A percentile compares a stretch with the other conserved stretches of the same genome.
Evolutionary conservation across 2,113 vertebrate species (phyloP).

Genomic region (Narcine bancroftii): DNA sequence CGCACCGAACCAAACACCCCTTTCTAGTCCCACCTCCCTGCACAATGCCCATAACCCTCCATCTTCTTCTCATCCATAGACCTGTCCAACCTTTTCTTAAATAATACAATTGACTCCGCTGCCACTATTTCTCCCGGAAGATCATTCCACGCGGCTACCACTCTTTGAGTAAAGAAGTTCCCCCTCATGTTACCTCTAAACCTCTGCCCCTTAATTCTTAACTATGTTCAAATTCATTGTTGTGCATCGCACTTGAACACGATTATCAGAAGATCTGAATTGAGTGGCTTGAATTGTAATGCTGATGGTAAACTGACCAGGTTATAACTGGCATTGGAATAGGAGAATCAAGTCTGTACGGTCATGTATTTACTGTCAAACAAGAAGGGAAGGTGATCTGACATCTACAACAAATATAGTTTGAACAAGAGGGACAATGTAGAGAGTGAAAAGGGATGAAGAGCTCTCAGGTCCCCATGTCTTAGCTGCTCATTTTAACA

Average conservation of each 20-base stretch:
- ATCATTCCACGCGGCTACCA: too few species aligned
- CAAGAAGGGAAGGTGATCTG: background rate
- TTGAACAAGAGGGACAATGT: background rate
- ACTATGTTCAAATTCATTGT: constrained; percentile 38
- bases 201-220: too few species aligned
- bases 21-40: too few species aligned
- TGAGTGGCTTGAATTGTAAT: background rate
- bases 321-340: background rate
- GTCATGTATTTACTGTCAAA: background rate
- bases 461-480: background rate
- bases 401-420: background rate
- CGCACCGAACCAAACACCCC: too few species aligned
- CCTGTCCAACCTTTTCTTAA: too few species aligned
- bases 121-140: too few species aligned
- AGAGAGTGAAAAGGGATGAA: background rate
- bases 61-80: too few species aligned
- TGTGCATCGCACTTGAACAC: background rate
- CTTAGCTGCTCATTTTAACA: background rate
- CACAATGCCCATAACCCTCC: too few species aligned
- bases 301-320: background rate
- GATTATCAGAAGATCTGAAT: background rate
- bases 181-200: too few species aligned
- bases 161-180: too few species aligned
- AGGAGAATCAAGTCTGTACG: background rate
- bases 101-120: too few species aligned